Evolutionary conservation across 2,113 vertebrate genomes (phyloP).

Genomic region (Larimichthys polyactis): DNA sequence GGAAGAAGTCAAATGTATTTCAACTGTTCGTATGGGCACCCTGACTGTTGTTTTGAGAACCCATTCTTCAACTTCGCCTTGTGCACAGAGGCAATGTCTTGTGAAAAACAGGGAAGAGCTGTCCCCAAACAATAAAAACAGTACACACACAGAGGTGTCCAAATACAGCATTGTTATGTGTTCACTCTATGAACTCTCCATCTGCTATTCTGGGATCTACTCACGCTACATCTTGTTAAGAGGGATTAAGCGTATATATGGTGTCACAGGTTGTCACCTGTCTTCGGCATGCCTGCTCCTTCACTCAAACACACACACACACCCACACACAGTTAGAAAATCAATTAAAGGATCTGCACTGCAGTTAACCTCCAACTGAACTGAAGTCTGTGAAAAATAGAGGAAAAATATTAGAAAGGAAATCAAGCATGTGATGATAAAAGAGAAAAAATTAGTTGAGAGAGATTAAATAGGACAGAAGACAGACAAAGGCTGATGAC

Average conservation of each 20-base stretch:
- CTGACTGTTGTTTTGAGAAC: too few species aligned
- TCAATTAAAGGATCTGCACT: slow-evolving; percentile 1
- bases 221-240: slow-evolving; percentile 64
- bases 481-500: slow-evolving; percentile 67
- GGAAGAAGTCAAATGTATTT: too few species aligned
- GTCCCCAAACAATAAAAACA: background rate
- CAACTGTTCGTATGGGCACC: too few species aligned
- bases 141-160: background rate
- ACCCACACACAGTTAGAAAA: background rate
- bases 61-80: too few species aligned
- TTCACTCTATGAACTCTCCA: slow-evolving; percentile 1
- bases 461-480: slow-evolving; percentile 69
- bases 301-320: background rate
- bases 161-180: background rate
- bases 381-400: background rate
- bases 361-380: background rate
- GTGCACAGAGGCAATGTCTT: too few species aligned
- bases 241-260: slow-evolving; percentile 71
- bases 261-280: slow-evolving; percentile 18
- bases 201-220: slow-evolving; percentile 49
- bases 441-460: slow-evolving; percentile 10
- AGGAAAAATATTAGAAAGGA: background rate
- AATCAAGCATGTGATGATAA: background rate
- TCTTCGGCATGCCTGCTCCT: background rate
- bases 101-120: too few species aligned